phyloP scores from a whole-genome alignment of 2,113 vertebrate species.

The Sander vitreus region DNA sequence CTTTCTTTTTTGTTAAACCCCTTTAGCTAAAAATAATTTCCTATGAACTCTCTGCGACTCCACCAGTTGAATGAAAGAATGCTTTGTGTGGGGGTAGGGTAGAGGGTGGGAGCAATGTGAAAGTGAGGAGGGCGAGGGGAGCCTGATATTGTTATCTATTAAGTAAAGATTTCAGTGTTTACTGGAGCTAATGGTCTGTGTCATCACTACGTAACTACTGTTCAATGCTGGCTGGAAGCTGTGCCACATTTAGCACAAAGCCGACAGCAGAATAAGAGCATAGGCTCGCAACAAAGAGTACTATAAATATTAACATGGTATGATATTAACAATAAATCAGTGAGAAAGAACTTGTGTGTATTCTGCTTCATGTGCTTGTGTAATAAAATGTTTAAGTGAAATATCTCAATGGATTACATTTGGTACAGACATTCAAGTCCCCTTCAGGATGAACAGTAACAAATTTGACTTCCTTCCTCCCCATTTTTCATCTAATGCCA shows the following conservation, averaged over 20 bases:
- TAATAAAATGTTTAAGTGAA: not conserved
- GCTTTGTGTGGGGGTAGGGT: constrained; percentile 51
- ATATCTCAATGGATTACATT: not conserved
- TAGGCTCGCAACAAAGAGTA: not conserved
- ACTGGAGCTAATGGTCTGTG: constrained; percentile 69
- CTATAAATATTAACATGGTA: not conserved
- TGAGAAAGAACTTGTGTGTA: not conserved
- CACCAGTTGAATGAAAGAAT: constrained; percentile 57
- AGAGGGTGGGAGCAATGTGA: constrained; percentile 25
- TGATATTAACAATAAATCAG: constrained; percentile 3
- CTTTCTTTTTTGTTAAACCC: constrained; percentile 45
- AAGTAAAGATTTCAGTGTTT: constrained; percentile 59
- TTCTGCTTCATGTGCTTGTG: not conserved
- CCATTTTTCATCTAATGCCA: not conserved
- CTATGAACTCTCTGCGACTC: constrained; percentile 74
- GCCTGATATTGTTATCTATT: constrained; percentile 67
- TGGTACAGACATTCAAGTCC: not conserved
- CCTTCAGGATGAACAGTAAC: not conserved
- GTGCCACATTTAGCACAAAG: constrained; percentile 2
- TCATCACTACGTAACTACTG: constrained; percentile 73
- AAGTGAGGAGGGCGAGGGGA: constrained; percentile 16
- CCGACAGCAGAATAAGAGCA: not conserved
- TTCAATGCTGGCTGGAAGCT: constrained; percentile 48
- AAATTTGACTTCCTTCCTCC: not conserved
- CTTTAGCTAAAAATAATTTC: constrained; percentile 79